Conservation (phyloP, 1,140 invertebrate genomes). For the Lerema accius region DNA sequence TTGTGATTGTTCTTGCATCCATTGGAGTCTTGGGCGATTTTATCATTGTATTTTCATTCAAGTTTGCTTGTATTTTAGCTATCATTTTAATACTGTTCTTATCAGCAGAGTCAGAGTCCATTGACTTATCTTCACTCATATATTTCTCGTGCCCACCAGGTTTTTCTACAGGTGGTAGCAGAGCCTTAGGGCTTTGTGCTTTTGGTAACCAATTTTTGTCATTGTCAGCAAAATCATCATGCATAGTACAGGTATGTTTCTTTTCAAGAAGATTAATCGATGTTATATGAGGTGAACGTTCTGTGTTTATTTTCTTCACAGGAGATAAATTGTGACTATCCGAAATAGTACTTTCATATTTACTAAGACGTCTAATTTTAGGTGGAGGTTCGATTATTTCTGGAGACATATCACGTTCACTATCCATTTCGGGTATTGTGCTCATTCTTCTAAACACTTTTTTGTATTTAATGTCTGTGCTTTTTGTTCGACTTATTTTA, state of each 20-base stretch:
- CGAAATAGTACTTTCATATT: conserved; percentile 43
- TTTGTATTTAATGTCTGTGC: conserved; percentile 56
- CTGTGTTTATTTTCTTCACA: conserved; percentile 47
- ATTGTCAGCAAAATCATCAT: conserved; percentile 55
- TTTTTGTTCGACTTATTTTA: conserved; percentile 61
- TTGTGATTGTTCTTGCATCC: conserved; percentile 66
- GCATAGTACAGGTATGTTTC: conserved; percentile 44
- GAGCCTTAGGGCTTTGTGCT: conserved; percentile 61
- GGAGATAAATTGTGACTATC: conserved; percentile 48
- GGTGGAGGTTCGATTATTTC: conserved; percentile 41
- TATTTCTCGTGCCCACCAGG: conserved; percentile 72
- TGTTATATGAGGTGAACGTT: conserved; percentile 17
- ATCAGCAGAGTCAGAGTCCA: conserved; percentile 68
- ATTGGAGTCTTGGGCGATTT: conserved; percentile 76
- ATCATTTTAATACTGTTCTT: conserved; percentile 77
- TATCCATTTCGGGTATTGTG: conserved; percentile 40
- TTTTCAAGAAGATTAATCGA: conserved; percentile 51
- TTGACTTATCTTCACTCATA: conserved; percentile 75
- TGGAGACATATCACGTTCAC: conserved; percentile 14
- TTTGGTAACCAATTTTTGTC: conserved; percentile 71
- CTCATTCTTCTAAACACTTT: conserved; percentile 58
- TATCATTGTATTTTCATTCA: conserved; percentile 79
- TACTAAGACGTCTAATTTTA: conserved; percentile 47
- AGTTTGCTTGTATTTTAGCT: conserved; percentile 75
- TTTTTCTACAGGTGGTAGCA: conserved; percentile 69